Base-by-base conservation (phyloP, 1,140 invertebrate genomes). In the Mycetomoellerius zeteki region DNA sequence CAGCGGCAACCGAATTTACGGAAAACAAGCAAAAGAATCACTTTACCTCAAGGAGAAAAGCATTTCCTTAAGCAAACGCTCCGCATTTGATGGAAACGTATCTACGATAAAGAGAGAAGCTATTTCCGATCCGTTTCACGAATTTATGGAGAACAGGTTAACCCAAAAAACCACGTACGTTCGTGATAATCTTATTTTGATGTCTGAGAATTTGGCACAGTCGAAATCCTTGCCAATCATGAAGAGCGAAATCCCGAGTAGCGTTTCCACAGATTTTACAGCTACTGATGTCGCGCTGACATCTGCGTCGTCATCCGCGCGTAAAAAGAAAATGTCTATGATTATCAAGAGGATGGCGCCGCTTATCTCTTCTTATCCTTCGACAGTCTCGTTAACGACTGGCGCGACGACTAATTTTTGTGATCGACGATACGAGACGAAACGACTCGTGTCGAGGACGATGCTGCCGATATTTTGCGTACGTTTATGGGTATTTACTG, bases 171-270 rank as follows among this genome's bases (percentile, higher is more conserved):
- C 3, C 5, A 43, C 52, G 4, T 21, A 43, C n/a, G 8, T 21
- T 24, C 19, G 21, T 21, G 77, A 21, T 27, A 33, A 21, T 12
- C 12, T 52, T 16, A 30, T 8, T 19, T 24, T 54, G 1, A 16
- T 12, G 8, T 12, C 30, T 21, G 37, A 19, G 16, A 72, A 37
- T 37, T 50, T 67, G 16, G 54, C 27, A 0, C 89, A 76, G 16
- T 89, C 90, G 1, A 71, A 82, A 8, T 91, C 90, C 3, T 24
- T 89, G 62, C 90, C 89, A 7, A 19, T 85, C 19, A 0, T 91
- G 52, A 82, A 33, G 8, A 84, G 24, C n/a, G 47, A 58, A 33
- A 54, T 47, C n/a, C 2, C 54, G 14, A 16, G 8, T 8, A 27
- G 5, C 5, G 52, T 43, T 33, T 58, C 62, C 12, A 10, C 37